phyloP scores from a whole-genome alignment of 2,888 invertebrate species.

The Tanypteryx hageni region DNA sequence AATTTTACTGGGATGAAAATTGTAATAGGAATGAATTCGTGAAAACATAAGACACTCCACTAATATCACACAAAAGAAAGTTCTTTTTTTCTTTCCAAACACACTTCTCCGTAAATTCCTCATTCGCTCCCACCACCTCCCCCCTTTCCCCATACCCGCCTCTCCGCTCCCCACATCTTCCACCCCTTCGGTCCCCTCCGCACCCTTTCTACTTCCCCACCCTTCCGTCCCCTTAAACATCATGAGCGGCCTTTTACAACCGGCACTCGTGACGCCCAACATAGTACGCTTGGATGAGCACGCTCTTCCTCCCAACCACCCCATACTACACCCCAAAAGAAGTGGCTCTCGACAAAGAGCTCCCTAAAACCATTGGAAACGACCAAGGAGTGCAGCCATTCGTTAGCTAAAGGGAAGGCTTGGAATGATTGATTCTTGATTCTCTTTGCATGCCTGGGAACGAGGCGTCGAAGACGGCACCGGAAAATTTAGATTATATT shows the following conservation, averaged over 20 bases:
- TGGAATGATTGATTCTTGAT: not conserved
- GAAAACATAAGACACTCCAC: no score
- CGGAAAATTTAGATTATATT: no score
- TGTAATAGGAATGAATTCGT: no score
- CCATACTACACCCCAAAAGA: no score
- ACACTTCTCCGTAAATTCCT: not conserved
- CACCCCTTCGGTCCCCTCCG: no score
- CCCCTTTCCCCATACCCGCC: not conserved
- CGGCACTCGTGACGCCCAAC: not conserved
- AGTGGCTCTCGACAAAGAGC: not conserved
- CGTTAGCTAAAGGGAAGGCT: not conserved
- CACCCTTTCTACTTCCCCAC: no score
- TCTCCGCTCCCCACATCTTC: no score
- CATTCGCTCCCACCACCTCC: not conserved
- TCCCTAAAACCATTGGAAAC: not conserved
- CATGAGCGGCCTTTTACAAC: not conserved
- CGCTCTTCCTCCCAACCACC: not conserved
- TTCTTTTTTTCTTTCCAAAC: no score
- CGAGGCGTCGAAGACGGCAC: not conserved
- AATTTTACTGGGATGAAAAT: no score
- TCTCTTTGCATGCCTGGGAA: not conserved
- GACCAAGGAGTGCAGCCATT: not conserved
- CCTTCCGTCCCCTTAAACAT: not conserved
- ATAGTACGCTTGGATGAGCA: not conserved
- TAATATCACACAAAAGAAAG: no score